phyloP scores from a whole-genome alignment of 2,113 vertebrate genomes.

The Cyanoderma ruficeps region DNA sequence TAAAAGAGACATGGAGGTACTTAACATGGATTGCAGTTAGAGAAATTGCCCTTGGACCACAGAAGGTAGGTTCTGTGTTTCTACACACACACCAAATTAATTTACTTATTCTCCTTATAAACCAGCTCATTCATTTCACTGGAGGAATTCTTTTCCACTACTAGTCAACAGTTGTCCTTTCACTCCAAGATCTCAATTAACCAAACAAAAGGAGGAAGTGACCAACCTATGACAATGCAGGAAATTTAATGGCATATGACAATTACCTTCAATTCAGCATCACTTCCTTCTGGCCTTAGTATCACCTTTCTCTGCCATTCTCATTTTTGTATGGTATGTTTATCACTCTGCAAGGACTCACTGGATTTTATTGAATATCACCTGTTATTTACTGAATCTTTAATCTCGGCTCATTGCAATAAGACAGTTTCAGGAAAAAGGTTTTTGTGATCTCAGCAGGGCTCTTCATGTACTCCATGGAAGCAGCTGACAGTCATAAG shows the following conservation, averaged over 20 bases:
- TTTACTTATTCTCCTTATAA: not conserved
- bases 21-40: not conserved
- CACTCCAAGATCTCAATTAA: not conserved
- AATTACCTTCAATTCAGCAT: conserved; percentile 12
- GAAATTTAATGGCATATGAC: not conserved
- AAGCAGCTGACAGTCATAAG: not conserved
- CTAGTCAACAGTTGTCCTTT: not conserved
- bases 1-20: not conserved
- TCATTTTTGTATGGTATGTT: not conserved
- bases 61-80: not conserved
- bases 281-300: conserved; percentile 14
- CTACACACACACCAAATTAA: not conserved
- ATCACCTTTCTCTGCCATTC: not conserved
- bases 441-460: not conserved
- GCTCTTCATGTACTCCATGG: not conserved
- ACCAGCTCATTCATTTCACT: not conserved
- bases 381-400: not conserved
- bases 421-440: not conserved
- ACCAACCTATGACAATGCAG: not conserved
- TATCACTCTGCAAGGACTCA: not conserved
- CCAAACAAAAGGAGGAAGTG: conserved; percentile 43
- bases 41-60: not conserved
- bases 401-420: not conserved
- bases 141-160: not conserved
- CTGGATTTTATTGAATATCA: not conserved